Conservation (phyloP, 2,888 invertebrate species). For the Lissocephala sabroskyi region DNA sequence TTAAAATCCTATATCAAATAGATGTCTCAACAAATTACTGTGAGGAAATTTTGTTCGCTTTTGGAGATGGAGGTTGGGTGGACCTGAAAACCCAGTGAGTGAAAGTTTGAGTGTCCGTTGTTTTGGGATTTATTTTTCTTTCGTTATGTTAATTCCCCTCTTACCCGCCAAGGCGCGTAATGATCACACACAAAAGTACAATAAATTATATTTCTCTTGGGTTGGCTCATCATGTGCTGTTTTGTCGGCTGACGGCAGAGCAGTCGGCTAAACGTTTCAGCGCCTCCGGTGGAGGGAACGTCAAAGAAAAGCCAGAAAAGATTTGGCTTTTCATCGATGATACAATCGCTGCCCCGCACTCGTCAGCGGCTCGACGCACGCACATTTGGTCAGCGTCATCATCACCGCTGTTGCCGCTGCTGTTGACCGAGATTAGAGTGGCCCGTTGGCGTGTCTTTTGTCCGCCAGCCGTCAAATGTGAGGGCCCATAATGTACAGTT, state of each 20-base stretch:
- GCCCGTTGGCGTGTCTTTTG: slow-evolving; percentile 28
- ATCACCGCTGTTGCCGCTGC: too few relatives aligned
- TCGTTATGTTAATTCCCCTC: slow-evolving; percentile 40
- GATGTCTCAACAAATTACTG: too few relatives aligned
- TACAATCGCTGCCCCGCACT: slow-evolving; percentile 23
- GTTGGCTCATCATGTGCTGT: background rate
- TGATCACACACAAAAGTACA: slow-evolving; percentile 17
- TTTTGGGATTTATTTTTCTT: slow-evolving; percentile 6
- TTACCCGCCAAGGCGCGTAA: slow-evolving; percentile 9
- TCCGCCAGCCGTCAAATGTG: slow-evolving; percentile 51
- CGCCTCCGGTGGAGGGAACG: slow-evolving; percentile 8
- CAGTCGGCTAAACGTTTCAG: slow-evolving; percentile 35
- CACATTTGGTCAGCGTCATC: too few relatives aligned
- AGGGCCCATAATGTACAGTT: too few relatives aligned
- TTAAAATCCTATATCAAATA: too few relatives aligned
- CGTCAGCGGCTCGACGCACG: slow-evolving; percentile 17
- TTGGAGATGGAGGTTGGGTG: too few relatives aligned
- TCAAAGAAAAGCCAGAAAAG: slow-evolving; percentile 4
- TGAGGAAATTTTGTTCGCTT: too few relatives aligned
- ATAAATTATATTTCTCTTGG: slow-evolving; percentile 25
- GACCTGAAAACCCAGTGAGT: slow-evolving; percentile 23
- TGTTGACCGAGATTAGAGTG: background rate
- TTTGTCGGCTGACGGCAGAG: too few relatives aligned
- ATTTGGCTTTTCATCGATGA: too few relatives aligned
- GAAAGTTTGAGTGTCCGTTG: slow-evolving; percentile 43